Percentiles rank a stretch among this genome's conserved stretches.
These are phyloP conservation scores for Lynx canadensis DNA, from an alignment of 2,113 vertebrate genomes.

Conservation along the genomic window DNA sequence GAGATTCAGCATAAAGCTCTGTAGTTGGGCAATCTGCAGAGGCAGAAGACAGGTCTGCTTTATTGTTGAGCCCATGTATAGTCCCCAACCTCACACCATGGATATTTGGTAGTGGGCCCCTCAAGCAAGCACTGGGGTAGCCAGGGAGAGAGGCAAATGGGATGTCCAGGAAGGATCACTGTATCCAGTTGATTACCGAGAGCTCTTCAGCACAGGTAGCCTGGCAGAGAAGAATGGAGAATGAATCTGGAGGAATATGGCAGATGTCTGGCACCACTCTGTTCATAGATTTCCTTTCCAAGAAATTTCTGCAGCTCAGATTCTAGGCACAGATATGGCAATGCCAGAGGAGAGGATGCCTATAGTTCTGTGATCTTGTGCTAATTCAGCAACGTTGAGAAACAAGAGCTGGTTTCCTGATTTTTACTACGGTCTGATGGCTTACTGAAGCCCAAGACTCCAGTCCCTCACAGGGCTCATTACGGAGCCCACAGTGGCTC, in stretches of 20 bases:
- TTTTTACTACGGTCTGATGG: not conserved
- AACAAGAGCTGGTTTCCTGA: not conserved
- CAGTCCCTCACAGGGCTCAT: not conserved
- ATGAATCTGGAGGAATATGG: not conserved
- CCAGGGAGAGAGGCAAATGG: not conserved
- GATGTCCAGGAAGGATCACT: not conserved
- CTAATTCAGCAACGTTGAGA: not conserved
- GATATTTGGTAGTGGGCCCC: not conserved
- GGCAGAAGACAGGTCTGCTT: not conserved
- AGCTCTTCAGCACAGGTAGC: not conserved
- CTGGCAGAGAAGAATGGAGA: not conserved
- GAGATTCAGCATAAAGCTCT: not conserved
- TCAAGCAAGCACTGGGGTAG: not conserved
- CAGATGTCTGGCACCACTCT: not conserved
- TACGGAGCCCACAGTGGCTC: not conserved
- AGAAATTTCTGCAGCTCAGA: not conserved
- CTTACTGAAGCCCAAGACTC: not conserved
- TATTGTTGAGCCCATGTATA: not conserved
- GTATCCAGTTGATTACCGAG: not conserved
- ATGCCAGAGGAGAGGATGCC: not conserved
- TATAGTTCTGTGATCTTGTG: not conserved
- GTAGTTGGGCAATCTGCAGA: not conserved
- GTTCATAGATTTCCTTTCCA: not conserved
- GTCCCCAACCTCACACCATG: not conserved
- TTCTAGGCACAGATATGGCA: not conserved